Percentiles rank a stretch among this genome's conserved stretches.
Conservation (phyloP, 2,113 vertebrate species). For the Cephalopholis sonnerati region DNA sequence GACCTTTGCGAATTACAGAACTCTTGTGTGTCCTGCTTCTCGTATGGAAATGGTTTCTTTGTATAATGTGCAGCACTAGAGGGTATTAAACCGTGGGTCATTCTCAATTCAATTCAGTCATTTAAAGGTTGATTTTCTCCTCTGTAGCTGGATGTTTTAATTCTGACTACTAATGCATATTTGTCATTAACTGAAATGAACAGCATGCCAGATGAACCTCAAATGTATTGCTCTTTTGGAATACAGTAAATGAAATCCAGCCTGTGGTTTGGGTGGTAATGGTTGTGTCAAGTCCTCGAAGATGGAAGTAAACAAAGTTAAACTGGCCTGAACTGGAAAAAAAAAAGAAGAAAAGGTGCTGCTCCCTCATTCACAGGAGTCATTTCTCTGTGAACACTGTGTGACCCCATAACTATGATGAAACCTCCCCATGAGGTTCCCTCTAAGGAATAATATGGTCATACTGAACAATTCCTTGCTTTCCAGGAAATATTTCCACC, state of each 20-base stretch:
- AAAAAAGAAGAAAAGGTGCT: background rate
- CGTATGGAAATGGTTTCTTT: conserved; percentile 28
- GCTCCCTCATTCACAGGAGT: conserved; percentile 14
- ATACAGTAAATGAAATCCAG: conserved; percentile 20
- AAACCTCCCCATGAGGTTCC: conserved; percentile 57
- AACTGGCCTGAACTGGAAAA: conserved; percentile 9
- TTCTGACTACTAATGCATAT: conserved; percentile 1
- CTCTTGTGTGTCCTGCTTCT: conserved; percentile 22
- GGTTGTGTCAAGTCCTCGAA: background rate
- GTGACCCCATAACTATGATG: conserved; percentile 60
- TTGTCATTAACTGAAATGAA: conserved; percentile 26
- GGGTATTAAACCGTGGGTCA: conserved; percentile 1
- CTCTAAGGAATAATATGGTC: conserved; percentile 58
- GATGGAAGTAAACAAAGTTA: conserved; percentile 26
- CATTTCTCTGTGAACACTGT: conserved; percentile 53
- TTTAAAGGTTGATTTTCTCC: conserved; percentile 15
- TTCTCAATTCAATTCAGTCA: background rate
- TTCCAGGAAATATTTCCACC: conserved; percentile 62
- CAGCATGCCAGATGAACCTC: background rate
- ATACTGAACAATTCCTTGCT: conserved; percentile 55
- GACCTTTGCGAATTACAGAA: conserved; percentile 52
- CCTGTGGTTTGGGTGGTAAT: background rate
- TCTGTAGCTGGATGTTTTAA: background rate
- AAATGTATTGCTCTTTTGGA: conserved; percentile 3
- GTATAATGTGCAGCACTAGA: conserved; percentile 5